Conservation (phyloP, 2,113 vertebrate genomes). For the Charadrius vociferus region DNA sequence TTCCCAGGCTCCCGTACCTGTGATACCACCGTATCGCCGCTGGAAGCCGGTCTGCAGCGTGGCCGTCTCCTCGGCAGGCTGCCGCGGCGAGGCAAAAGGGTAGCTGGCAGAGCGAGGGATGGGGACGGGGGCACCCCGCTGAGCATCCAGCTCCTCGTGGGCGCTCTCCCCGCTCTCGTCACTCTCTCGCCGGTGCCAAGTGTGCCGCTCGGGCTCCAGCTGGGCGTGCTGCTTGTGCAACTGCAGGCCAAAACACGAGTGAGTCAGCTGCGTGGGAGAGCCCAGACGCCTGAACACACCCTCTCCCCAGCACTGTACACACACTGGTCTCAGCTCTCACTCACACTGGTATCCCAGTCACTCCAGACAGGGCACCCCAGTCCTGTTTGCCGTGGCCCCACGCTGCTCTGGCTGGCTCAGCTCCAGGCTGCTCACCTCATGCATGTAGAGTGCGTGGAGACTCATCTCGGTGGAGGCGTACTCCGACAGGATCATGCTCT, state of each 20-base stretch:
- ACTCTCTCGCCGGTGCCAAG: constrained; percentile 95
- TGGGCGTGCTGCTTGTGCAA: constrained; percentile 94
- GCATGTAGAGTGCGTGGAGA: constrained; percentile 96
- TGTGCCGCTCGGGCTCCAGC: constrained; percentile 87
- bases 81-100: constrained; percentile 75
- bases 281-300: neutral
- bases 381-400: neutral
- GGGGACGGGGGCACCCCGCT: constrained; percentile 61
- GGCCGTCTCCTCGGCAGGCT: constrained; percentile 75
- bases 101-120: constrained; percentile 93
- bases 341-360: neutral
- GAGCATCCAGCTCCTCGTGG: constrained; percentile 79
- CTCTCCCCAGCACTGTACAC: neutral
- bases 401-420: neutral
- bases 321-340: neutral
- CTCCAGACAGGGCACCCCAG: neutral
- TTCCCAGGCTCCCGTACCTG: constrained; percentile 70
- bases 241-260: constrained; percentile 53
- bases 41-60: constrained; percentile 80
- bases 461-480: constrained; percentile 98
- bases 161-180: constrained; percentile 93
- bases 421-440: constrained; percentile 83
- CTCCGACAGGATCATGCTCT: constrained; percentile 93
- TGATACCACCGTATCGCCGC: constrained; percentile 77
- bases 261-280: neutral